Conservation (phyloP, 2,113 vertebrate species). For the Zonotrichia leucophrys region DNA sequence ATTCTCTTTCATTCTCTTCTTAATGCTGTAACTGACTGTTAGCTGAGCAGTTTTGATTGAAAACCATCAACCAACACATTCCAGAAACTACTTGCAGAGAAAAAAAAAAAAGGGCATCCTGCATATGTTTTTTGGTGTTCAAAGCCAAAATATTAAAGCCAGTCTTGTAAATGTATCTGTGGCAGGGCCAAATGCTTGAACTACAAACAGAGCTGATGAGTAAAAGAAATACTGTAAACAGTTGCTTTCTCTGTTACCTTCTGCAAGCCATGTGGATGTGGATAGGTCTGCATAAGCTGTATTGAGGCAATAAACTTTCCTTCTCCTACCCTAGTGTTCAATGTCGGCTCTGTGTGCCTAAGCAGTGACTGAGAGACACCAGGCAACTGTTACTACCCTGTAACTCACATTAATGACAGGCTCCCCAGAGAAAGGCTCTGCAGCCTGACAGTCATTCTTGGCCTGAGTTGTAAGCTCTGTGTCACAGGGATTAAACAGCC, state of each 20-base stretch:
- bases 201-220: background rate
- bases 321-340: background rate
- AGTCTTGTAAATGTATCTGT: background rate
- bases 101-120: background rate
- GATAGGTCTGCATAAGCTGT: background rate
- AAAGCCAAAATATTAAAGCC: background rate
- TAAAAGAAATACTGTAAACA: background rate
- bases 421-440: background rate
- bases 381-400: rapidly evolving
- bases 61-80: background rate
- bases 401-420: background rate
- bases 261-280: background rate
- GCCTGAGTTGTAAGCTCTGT: background rate
- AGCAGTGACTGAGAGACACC: background rate
- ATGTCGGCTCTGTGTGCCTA: rapidly evolving
- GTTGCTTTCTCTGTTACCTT: background rate
- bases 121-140: background rate
- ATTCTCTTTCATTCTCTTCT: background rate
- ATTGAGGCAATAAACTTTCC: background rate
- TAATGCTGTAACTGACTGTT: background rate
- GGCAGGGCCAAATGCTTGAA: background rate
- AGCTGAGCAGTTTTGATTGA: background rate
- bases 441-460: background rate
- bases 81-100: background rate
- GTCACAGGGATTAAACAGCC: background rate